Percentiles rank a stretch among this genome's conserved stretches.
phyloP scores from a whole-genome alignment of 2,113 vertebrate genomes.

The Peromyscus maniculatus region DNA sequence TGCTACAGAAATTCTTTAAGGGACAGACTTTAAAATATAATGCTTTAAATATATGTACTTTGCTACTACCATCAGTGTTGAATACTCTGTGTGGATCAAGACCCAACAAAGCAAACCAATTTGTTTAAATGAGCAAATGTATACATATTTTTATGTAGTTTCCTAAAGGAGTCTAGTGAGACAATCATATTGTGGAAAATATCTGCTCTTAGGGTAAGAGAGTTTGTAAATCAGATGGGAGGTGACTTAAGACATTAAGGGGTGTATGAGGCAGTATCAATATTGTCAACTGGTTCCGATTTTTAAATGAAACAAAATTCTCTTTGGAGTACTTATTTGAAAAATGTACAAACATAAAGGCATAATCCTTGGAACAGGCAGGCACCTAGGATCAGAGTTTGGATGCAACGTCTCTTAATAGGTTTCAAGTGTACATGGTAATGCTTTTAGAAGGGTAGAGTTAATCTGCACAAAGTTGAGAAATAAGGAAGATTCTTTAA shows the following conservation, averaged over 20 bases:
- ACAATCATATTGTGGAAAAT: neutral
- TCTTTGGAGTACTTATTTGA: neutral
- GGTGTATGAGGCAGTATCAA: conserved; percentile 3
- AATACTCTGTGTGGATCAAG: neutral
- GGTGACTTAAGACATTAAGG: neutral
- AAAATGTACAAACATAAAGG: conserved; percentile 11
- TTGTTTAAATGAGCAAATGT: conserved; percentile 27
- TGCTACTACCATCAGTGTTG: neutral
- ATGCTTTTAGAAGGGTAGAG: neutral
- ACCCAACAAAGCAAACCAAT: conserved; percentile 12
- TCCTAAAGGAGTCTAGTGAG: neutral
- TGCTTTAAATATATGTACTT: neutral
- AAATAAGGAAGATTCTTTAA: conserved; percentile 7
- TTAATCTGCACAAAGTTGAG: neutral
- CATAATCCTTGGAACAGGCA: conserved; percentile 15
- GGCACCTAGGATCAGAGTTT: conserved; percentile 9
- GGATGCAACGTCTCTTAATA: neutral
- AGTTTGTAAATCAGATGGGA: neutral
- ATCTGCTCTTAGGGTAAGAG: neutral
- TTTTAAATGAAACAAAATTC: conserved; percentile 2
- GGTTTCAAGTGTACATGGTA: conserved; percentile 33
- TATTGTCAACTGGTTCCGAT: conserved; percentile 2
- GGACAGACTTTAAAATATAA: neutral
- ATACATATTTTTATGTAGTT: conserved; percentile 16
- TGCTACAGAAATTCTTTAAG: conserved; percentile 9